Percentiles rank a stretch among this genome's conserved stretches.
Conservation (phyloP, 2,888 invertebrate genomes). For the Polietes domitor region DNA sequence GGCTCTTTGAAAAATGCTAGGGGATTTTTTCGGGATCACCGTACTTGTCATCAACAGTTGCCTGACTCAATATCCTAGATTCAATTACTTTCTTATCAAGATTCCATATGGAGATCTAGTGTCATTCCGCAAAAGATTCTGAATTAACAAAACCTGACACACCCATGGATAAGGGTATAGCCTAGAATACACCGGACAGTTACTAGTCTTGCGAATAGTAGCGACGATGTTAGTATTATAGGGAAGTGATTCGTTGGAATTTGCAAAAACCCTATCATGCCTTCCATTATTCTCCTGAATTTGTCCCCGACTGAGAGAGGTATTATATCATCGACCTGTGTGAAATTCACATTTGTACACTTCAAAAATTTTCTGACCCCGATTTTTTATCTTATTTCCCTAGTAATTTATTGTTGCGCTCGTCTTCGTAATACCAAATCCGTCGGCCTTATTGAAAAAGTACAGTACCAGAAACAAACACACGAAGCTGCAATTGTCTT, state of each 20-base stretch:
- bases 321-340: too few relatives aligned
- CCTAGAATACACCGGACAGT: too few relatives aligned
- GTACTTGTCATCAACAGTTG: constrained; percentile 47
- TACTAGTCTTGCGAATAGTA: too few relatives aligned
- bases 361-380: constrained; percentile 60
- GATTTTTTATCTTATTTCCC: too few relatives aligned
- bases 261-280: constrained; percentile 22
- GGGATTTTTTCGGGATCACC: constrained; percentile 51
- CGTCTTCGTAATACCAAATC: too few relatives aligned
- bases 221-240: neutral
- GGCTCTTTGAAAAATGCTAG: constrained; percentile 52
- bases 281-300: neutral
- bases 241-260: constrained; percentile 23
- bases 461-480: too few relatives aligned
- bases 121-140: constrained; percentile 31
- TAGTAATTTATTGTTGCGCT: too few relatives aligned
- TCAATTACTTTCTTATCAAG: constrained; percentile 56
- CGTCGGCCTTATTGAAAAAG: too few relatives aligned
- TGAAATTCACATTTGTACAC: constrained; percentile 61
- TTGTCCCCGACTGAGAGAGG: neutral
- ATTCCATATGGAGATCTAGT: constrained; percentile 42
- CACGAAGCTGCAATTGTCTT: too few relatives aligned
- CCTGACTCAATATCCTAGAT: constrained; percentile 45
- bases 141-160: constrained; percentile 42
- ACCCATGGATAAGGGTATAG: too few relatives aligned